A percentile compares a stretch with the other conserved stretches of the same genome.
Conservation (phyloP, 2,113 vertebrate species). For the Malurus melanocephalus region DNA sequence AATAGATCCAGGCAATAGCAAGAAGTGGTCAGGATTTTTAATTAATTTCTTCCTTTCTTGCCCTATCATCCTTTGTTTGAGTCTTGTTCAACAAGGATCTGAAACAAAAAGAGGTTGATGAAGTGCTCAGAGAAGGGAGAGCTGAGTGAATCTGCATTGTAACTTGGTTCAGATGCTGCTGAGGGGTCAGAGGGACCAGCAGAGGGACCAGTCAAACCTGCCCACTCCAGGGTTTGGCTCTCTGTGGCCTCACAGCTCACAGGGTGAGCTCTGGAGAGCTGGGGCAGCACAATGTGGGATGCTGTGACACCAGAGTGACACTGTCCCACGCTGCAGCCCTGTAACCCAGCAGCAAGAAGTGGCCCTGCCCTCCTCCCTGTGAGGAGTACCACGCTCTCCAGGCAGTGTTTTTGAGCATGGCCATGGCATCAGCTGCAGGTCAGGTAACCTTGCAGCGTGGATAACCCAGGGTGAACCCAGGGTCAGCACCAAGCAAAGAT, state of each 20-base stretch:
- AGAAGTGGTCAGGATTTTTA: not conserved
- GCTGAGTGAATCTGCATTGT: fast-evolving
- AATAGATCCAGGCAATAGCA: not conserved
- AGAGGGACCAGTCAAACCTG: not conserved
- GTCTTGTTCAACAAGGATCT: not conserved
- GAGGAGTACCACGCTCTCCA: not conserved
- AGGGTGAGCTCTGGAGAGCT: not conserved
- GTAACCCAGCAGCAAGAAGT: not conserved
- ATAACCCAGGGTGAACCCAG: not conserved
- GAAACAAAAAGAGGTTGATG: not conserved
- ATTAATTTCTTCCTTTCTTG: not conserved
- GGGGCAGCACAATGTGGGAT: not conserved
- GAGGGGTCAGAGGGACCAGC: not conserved
- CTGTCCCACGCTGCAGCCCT: not conserved
- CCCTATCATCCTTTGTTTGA: not conserved
- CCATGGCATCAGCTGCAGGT: no score
- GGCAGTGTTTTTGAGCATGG: not conserved
- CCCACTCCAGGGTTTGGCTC: not conserved
- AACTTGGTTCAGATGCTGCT: not conserved
- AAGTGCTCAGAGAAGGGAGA: not conserved
- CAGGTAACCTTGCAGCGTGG: not conserved
- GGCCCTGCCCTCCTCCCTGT: not conserved
- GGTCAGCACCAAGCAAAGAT: not conserved
- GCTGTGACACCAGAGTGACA: not conserved
- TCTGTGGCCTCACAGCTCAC: not conserved